A percentile compares a stretch with the other conserved stretches of the same genome.
phyloP scores from a whole-genome alignment of 2,113 vertebrate species.

The Peromyscus polionotus region DNA sequence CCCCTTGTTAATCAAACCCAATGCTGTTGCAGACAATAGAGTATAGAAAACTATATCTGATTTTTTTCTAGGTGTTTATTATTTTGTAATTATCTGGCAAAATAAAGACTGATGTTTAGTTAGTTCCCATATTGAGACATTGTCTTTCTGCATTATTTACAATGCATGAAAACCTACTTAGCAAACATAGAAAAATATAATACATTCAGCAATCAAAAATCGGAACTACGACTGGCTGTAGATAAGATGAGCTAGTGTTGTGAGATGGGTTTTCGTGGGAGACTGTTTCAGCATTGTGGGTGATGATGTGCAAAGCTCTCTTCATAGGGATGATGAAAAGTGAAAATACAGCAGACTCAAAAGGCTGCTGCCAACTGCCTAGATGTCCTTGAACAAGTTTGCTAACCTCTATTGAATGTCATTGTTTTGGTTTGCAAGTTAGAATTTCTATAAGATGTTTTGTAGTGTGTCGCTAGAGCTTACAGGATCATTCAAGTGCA shows the following conservation, averaged over 20 bases:
- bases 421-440: background rate
- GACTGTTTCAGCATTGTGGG: constrained; percentile 36
- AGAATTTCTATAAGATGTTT: background rate
- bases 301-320: constrained; percentile 13
- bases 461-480: background rate
- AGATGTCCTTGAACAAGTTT: background rate
- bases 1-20: constrained; percentile 65
- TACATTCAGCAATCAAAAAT: constrained; percentile 65
- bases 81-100: constrained; percentile 76
- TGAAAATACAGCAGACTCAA: background rate
- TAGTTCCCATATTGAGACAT: constrained; percentile 56
- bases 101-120: constrained; percentile 70
- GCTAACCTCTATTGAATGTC: background rate
- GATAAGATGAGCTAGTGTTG: constrained; percentile 35
- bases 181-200: constrained; percentile 73
- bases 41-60: constrained; percentile 61
- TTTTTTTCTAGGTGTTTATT: constrained; percentile 68
- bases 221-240: constrained; percentile 29
- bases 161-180: constrained; percentile 69
- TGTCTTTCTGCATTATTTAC: constrained; percentile 64
- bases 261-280: constrained; percentile 64
- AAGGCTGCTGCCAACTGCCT: constrained; percentile 10
- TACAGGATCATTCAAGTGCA: background rate
- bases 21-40: constrained; percentile 60
- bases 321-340: background rate